These are phyloP conservation scores for Lanistes nyassanus DNA, from an alignment of 1,140 invertebrate genomes.

Conservation along the genomic window DNA sequence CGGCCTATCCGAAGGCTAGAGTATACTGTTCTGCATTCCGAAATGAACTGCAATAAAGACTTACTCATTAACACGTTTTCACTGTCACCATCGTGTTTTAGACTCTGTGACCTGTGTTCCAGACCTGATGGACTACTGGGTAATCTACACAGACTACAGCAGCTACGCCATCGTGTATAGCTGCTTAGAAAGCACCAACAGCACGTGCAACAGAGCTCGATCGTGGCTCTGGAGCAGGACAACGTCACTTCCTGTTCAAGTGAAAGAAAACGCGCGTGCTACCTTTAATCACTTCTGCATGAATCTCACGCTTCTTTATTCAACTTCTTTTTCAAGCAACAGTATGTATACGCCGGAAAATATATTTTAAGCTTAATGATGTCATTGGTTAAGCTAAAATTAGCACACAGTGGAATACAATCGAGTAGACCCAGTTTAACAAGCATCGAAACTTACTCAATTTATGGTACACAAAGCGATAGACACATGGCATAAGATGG, in stretches of 20 bases:
- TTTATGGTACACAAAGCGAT: no score
- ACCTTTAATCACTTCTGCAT: not conserved
- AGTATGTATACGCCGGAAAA: not conserved
- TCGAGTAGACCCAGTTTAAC: not conserved
- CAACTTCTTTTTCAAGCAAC: not conserved
- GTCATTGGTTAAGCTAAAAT: not conserved
- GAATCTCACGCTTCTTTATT: conserved; percentile 12
- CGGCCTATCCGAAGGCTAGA: no score
- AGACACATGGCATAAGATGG: no score
- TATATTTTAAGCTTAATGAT: not conserved
- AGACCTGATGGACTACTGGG: conserved; percentile 36
- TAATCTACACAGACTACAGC: conserved; percentile 42
- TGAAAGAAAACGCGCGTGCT: not conserved
- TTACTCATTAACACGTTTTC: no score
- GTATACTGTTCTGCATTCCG: no score
- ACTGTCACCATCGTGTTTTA: no score
- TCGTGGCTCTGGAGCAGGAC: conserved; percentile 15
- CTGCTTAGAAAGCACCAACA: conserved; percentile 20
- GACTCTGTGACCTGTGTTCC: not conserved
- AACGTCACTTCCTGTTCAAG: not conserved
- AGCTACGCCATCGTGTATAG: conserved; percentile 42
- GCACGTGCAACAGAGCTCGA: conserved; percentile 5
- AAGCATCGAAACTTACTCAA: no score
- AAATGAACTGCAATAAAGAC: no score
- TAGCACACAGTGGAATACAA: not conserved